Percentiles rank a stretch among this genome's conserved stretches.
Evolutionary conservation across 2,113 vertebrate species (phyloP).

Genomic region (Platanista minor): DNA sequence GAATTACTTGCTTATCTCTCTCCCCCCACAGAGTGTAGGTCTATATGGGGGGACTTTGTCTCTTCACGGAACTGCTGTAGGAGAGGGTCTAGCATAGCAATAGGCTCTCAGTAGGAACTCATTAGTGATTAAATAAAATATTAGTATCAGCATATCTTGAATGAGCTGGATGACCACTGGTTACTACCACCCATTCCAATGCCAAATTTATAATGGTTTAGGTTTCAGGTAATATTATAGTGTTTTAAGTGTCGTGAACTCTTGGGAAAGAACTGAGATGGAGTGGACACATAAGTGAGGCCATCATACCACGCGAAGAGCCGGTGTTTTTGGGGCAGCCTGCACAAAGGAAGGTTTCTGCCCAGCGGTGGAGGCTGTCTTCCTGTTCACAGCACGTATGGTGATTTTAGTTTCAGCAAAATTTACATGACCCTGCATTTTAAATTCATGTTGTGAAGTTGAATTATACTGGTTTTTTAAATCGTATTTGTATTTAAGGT

Average conservation of each 20-base stretch:
- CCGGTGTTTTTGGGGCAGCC: background rate
- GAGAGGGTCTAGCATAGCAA: background rate
- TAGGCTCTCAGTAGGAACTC: background rate
- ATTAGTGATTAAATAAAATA: background rate
- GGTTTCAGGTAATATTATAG: background rate
- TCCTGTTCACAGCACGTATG: background rate
- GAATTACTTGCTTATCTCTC: background rate
- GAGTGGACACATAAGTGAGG: background rate
- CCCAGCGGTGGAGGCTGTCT: rapidly evolving
- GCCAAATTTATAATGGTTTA: background rate
- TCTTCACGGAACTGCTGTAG: background rate
- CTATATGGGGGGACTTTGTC: background rate
- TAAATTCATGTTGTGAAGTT: background rate
- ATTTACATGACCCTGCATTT: background rate
- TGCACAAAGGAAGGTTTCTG: background rate
- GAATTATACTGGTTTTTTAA: background rate
- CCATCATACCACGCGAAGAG: rapidly evolving
- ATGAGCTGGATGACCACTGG: background rate
- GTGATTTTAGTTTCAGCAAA: background rate
- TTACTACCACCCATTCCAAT: background rate
- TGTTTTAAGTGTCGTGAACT: background rate
- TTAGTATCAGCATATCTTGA: background rate
- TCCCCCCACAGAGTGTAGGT: background rate
- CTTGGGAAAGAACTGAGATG: background rate
- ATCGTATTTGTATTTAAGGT: background rate